Evolutionary conservation across 2,888 invertebrate species (phyloP).

Genomic region (Cataglyphis altisquamis): DNA sequence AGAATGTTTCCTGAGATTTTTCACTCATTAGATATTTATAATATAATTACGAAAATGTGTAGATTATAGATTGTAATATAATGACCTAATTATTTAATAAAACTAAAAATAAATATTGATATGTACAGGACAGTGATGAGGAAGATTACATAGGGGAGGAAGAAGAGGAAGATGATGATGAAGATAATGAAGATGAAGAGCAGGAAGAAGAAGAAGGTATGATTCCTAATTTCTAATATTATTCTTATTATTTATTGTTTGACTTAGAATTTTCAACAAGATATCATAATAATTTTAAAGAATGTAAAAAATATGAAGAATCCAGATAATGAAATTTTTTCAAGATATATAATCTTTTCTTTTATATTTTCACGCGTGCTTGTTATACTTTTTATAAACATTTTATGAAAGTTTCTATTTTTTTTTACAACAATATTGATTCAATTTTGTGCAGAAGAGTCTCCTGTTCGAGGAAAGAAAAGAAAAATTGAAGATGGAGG

Average conservation of each 20-base stretch:
- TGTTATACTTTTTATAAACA: neutral
- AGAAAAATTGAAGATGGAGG: constrained; percentile 91
- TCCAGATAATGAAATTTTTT: neutral
- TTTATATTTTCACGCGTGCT: neutral
- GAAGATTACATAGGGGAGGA: constrained; percentile 90
- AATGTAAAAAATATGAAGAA: neutral
- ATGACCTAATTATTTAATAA: constrained; percentile 6
- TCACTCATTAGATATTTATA: constrained; percentile 8
- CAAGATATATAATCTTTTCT: neutral
- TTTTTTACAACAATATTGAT: constrained; percentile 18
- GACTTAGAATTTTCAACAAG: constrained; percentile 23
- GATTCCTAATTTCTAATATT: constrained; percentile 47
- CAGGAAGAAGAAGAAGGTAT: constrained; percentile 86
- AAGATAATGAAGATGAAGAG: constrained; percentile 86
- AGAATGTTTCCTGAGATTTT: neutral
- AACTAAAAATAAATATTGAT: constrained; percentile 79
- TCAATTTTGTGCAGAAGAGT: constrained; percentile 83
- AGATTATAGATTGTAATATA: neutral
- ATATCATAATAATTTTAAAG: neutral
- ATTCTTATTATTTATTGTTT: constrained; percentile 7
- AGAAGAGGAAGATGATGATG: constrained; percentile 89
- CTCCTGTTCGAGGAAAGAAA: constrained; percentile 90
- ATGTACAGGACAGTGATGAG: constrained; percentile 87
- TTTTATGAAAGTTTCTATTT: neutral
- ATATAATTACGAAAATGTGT: constrained; percentile 11